phyloP scores from a whole-genome alignment of 2,888 invertebrate species.

The Drosophila quasianomalipes region DNA sequence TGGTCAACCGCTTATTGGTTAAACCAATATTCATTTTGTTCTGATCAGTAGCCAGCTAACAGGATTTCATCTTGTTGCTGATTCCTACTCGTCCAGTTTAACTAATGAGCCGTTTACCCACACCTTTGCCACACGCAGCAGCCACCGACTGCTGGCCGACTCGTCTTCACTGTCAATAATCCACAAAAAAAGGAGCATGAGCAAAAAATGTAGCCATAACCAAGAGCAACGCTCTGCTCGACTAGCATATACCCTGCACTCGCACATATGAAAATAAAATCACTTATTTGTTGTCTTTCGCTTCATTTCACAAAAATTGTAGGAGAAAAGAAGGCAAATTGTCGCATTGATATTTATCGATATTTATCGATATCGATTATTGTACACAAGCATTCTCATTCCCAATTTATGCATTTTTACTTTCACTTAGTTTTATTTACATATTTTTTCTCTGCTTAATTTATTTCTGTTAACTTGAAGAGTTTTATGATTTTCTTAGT shows the following conservation, averaged over 20 bases:
- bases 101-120: conserved; percentile 4
- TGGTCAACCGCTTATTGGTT: not conserved
- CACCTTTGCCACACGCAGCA: conserved; percentile 18
- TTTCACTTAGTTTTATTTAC: too few relatives aligned
- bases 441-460: too few relatives aligned
- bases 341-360: not conserved
- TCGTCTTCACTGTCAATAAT: conserved; percentile 62
- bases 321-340: not conserved
- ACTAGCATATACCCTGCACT: not conserved
- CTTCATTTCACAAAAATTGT: not conserved
- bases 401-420: too few relatives aligned
- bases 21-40: conserved; percentile 29
- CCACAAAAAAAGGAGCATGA: conserved; percentile 65
- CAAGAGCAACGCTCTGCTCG: too few relatives aligned
- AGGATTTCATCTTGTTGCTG: not conserved
- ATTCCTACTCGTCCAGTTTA: not conserved
- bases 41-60: conserved; percentile 4
- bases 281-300: not conserved
- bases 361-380: not conserved
- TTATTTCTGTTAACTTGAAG: not conserved
- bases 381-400: too few relatives aligned
- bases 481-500: too few relatives aligned
- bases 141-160: conserved; percentile 16
- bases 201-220: conserved; percentile 3
- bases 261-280: not conserved